Evolutionary conservation across 2,888 invertebrate species (phyloP), one percentile per base, ranked within the genome.

Genomic region (Catocala fraxini): DNA sequence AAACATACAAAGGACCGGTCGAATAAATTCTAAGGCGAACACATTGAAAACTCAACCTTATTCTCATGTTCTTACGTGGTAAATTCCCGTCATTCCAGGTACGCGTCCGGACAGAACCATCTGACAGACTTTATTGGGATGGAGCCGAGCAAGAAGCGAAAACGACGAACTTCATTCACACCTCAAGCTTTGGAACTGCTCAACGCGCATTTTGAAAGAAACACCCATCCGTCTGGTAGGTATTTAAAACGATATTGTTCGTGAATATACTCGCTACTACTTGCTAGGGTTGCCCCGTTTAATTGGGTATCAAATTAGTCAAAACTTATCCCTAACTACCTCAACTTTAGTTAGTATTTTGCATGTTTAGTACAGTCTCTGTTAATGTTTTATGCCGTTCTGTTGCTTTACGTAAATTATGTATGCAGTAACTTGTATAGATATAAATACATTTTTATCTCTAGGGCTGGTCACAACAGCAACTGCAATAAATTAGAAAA

Each of bases 201-300:
- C 63, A 99, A 99, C 90, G 97, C 98, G 62, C 98, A 99, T 92
- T 99, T 99, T 87, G 98, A 99, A 91, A 96, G 98, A 82, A 99
- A 99, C 93, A 99, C 99, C 59, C 99, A 99, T 95, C 99, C 99
- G 43, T 99, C 99, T 91, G 99, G 99, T 99, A 94, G 52, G 80
- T 48, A 54, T 54, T 46, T 46, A 6, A 46, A 1, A 0, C 1
- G 34, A 7, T 15, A 35, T 39, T 51, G 10, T 12, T 39, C n/a
- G n/a, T 43, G 12, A n/a, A 11, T 11, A 43, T 12, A 12, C 43
- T 11, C 25, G 25, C 25, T 25, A 25, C 25, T 25, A 25, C 25
- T 25, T 25, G 43, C 10, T 43, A n/a, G 43, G n/a, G 43, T 43
- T 43, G 35, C 35, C 3, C 7, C 0, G 9, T 6, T 39, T 9